A percentile compares a stretch with the other conserved stretches of the same genome.
phyloP scores from a whole-genome alignment of 2,888 invertebrate species.

The Ectemnius continuus region DNA sequence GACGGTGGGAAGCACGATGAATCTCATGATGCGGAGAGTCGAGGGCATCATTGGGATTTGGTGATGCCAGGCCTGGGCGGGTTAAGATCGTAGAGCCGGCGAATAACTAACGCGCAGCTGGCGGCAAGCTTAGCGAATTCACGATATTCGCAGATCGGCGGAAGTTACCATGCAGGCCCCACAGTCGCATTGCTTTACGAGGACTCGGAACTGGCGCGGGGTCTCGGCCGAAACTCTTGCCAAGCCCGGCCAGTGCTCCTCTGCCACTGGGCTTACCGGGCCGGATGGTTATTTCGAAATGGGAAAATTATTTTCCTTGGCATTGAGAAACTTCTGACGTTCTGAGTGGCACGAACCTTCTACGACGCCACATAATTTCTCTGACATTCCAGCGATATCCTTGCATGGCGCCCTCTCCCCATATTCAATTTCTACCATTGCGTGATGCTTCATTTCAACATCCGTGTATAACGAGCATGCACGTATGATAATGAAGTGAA shows the following conservation, averaged over 20 bases:
- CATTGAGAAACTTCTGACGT: conserved; percentile 63
- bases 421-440: background rate
- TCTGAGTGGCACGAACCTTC: conserved; percentile 31
- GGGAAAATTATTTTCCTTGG: conserved; percentile 66
- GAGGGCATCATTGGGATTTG: background rate
- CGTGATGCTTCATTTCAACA: conserved; percentile 3
- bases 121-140: conserved; percentile 56
- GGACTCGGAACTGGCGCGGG: conserved; percentile 52
- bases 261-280: conserved; percentile 34
- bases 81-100: conserved; percentile 50
- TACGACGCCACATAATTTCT: conserved; percentile 36
- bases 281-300: conserved; percentile 61
- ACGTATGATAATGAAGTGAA: background rate
- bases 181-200: conserved; percentile 54
- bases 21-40: background rate
- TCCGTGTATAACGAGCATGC: background rate
- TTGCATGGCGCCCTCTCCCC: background rate
- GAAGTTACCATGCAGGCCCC: conserved; percentile 57
- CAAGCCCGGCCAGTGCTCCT: conserved; percentile 38
- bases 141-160: conserved; percentile 63
- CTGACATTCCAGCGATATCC: background rate
- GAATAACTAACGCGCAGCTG: conserved; percentile 63
- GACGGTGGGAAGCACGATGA: no score
- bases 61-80: conserved; percentile 20
- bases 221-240: conserved; percentile 47